phyloP scores from a whole-genome alignment of 92 coral and sea anemone genomes.

The Blastomussa wellsi region DNA sequence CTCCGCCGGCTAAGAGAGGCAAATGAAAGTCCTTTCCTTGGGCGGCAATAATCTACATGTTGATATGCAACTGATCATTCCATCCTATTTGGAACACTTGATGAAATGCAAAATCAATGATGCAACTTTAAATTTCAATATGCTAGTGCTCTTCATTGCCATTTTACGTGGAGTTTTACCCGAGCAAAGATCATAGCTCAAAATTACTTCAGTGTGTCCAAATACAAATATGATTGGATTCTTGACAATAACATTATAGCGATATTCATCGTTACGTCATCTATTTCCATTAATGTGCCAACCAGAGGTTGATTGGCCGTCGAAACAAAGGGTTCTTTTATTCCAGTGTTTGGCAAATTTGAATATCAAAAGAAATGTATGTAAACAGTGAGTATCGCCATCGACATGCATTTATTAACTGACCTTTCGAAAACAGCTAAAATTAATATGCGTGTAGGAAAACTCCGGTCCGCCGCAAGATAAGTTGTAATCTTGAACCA shows the following conservation, averaged over 20 bases:
- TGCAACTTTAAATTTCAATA: neutral
- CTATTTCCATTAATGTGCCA: neutral
- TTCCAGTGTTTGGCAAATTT: too few relatives aligned
- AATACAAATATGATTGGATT: neutral
- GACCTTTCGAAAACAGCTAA: neutral
- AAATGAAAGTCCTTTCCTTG: too few relatives aligned
- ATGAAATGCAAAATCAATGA: neutral
- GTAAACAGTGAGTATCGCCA: too few relatives aligned
- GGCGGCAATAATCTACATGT: neutral
- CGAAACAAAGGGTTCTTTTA: too few relatives aligned
- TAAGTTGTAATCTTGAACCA: neutral
- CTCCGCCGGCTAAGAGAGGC: too few relatives aligned
- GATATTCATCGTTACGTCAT: neutral
- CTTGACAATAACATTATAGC: too few relatives aligned
- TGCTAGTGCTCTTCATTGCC: neutral
- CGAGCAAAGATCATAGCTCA: neutral
- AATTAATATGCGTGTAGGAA: neutral
- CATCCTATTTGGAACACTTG: neutral
- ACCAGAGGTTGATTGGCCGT: too few relatives aligned
- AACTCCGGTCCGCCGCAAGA: neutral
- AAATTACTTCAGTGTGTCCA: neutral
- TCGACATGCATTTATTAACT: neutral
- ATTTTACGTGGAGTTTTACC: neutral
- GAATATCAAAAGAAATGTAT: too few relatives aligned
- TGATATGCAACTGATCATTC: neutral